Evolutionary conservation across 1,140 invertebrate genomes (phyloP), one percentile per base, ranked within the genome.

Genomic region (Leptinotarsa texana): DNA sequence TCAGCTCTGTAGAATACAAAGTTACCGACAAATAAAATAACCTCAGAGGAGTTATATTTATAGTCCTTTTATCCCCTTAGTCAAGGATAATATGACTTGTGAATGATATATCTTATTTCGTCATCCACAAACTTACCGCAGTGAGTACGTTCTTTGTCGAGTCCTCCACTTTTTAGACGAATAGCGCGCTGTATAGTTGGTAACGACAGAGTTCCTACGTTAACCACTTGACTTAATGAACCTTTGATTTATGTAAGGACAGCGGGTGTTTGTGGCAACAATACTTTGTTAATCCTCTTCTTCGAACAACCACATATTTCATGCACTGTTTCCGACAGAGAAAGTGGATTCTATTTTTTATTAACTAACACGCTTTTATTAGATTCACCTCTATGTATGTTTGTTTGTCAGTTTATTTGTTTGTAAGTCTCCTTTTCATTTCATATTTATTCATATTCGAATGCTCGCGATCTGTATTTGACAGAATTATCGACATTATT

Each of bases 181-280:
- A 57, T 21, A 57, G 13, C 47, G n/a, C 18, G 67, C 67, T 69
- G 4, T 48, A n/a, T 17, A 70, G 69, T 70, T 48, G 27, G 47
- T 22, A 70, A 70, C 48, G 47, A 69, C 27, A 69, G 69, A 57
- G 48, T 49, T 24, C 13, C 33, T 47, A 27, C 61, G 63, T 57
- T 66, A 74, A 74, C 63, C 72, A 74, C 72, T 74, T 61, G 72
- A 74, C 72, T 74, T 74, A 74, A 74, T 74, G 48, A 74, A 57
- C 15, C 63, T 27, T 74, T 74, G 72, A 74, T 74, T 67, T 74
- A 74, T 74, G 61, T 72, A 63, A 65, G 66, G 47, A 68, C 24
- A 74, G 66, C 21, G 27, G 21, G 63, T 74, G 72, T 33, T 68
- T 74, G 42, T 74, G 65, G 62, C 65, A 74, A 48, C 63, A 27